Conservation (phyloP, 2,888 invertebrate species). For the Pterostichus niger region DNA sequence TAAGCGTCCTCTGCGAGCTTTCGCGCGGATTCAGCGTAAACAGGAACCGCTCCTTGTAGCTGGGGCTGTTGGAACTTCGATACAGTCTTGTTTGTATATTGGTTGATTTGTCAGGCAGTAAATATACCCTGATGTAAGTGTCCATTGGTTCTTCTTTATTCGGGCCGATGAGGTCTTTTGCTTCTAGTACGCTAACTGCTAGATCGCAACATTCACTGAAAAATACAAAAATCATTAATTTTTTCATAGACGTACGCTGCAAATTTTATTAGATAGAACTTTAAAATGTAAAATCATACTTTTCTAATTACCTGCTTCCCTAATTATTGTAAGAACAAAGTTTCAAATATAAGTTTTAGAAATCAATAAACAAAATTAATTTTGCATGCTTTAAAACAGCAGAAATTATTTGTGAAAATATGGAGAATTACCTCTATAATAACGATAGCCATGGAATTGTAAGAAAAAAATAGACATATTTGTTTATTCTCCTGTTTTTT, state of each 20-base stretch:
- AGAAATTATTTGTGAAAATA: no score
- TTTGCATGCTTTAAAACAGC: no score
- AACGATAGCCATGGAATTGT: no score
- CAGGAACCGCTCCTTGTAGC: constrained; percentile 88
- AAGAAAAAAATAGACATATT: no score
- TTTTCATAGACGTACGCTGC: not conserved
- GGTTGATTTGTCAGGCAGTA: constrained; percentile 85
- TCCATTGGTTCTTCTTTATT: constrained; percentile 82
- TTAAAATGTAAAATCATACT: no score
- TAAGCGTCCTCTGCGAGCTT: constrained; percentile 80
- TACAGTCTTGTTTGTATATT: constrained; percentile 86
- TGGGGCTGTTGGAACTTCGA: constrained; percentile 84
- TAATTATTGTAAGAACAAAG: no score
- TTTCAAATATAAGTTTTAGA: no score
- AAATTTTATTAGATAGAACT: no score
- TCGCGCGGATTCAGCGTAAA: constrained; percentile 82
- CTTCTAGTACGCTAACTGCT: constrained; percentile 87
- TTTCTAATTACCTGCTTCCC: no score
- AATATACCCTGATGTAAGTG: constrained; percentile 87
- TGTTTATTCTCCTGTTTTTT: no score
- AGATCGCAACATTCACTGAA: constrained; percentile 79
- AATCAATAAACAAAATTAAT: no score
- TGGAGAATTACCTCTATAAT: no score
- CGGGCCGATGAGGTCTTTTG: constrained; percentile 84
- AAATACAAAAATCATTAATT: constrained; percentile 64